A percentile compares a stretch with the other conserved stretches of the same genome.
These are phyloP conservation scores for Hylia prasina DNA, from an alignment of 2,113 vertebrate species.

Conservation along the genomic window DNA sequence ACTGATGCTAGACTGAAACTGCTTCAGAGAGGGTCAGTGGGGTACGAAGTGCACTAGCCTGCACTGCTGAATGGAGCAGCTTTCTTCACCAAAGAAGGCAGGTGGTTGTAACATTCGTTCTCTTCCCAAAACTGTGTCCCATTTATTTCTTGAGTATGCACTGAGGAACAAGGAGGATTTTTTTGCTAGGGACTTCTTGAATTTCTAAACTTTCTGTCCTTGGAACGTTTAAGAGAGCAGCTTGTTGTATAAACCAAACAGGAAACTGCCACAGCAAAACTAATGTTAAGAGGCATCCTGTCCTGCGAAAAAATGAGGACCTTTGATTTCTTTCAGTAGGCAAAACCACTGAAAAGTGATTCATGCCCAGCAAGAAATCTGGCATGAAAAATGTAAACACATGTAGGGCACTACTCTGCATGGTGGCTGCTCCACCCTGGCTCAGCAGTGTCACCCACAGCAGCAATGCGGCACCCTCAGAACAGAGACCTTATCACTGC, in stretches of 20 bases:
- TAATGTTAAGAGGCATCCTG: not conserved
- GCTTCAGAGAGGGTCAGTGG: not conserved
- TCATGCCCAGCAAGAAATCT: not conserved
- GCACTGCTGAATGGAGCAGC: not conserved
- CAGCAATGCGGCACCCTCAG: fast-evolving
- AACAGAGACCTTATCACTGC: fast-evolving
- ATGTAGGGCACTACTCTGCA: not conserved
- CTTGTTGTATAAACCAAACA: not conserved
- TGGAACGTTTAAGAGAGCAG: not conserved
- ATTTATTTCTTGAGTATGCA: not conserved
- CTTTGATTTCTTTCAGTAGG: not conserved
- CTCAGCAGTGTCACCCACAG: not conserved
- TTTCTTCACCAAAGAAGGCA: not conserved
- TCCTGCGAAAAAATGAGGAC: not conserved
- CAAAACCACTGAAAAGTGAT: not conserved
- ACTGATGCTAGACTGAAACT: not conserved
- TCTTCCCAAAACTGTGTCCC: not conserved
- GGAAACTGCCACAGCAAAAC: not conserved
- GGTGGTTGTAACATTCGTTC: not conserved
- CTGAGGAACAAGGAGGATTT: not conserved
- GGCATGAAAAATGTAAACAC: not conserved
- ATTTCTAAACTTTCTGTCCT: not conserved
- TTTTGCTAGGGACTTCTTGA: not conserved
- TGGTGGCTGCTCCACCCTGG: not conserved
- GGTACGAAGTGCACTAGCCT: not conserved